Conservation (phyloP, 2,797 vertebrate species). For the Okamejei kenojei region DNA sequence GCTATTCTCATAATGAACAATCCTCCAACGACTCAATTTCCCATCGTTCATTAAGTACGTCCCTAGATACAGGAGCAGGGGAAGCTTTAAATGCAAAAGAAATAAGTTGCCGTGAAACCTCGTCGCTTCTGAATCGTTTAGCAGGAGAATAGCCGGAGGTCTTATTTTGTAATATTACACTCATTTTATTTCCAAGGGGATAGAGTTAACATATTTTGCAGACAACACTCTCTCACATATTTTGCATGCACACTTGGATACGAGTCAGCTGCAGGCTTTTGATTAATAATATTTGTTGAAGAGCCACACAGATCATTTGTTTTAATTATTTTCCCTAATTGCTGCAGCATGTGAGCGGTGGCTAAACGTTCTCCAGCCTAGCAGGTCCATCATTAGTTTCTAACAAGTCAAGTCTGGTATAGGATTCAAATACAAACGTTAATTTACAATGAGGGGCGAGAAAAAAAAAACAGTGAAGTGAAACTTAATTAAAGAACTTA, state of each 20-base stretch:
- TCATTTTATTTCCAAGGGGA: not conserved
- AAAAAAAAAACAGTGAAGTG: not conserved
- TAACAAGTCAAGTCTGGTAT: constrained; percentile 7
- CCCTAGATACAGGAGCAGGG: not conserved
- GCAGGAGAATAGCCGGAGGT: not conserved
- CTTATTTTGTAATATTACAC: not conserved
- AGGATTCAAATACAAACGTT: constrained; percentile 20
- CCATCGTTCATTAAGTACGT: not conserved
- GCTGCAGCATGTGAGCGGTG: not conserved
- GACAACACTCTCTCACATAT: not conserved
- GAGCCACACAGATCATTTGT: constrained; percentile 19
- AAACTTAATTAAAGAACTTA: constrained; percentile 36
- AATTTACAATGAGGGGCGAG: not conserved
- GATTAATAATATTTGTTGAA: constrained; percentile 37
- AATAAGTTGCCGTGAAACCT: not conserved
- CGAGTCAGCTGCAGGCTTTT: constrained; percentile 24
- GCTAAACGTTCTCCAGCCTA: not conserved
- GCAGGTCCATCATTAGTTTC: constrained; percentile 15
- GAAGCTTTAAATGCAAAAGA: not conserved
- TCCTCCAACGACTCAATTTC: not conserved
- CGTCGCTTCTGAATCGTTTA: constrained; percentile 1
- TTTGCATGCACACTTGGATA: not conserved
- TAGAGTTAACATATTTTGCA: not conserved
- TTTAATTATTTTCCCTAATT: constrained; percentile 38
- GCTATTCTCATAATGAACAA: not conserved